Evolutionary conservation across 2,888 invertebrate species (phyloP), one percentile per base, ranked within the genome.

Genomic region (Noctua fimbriata): DNA sequence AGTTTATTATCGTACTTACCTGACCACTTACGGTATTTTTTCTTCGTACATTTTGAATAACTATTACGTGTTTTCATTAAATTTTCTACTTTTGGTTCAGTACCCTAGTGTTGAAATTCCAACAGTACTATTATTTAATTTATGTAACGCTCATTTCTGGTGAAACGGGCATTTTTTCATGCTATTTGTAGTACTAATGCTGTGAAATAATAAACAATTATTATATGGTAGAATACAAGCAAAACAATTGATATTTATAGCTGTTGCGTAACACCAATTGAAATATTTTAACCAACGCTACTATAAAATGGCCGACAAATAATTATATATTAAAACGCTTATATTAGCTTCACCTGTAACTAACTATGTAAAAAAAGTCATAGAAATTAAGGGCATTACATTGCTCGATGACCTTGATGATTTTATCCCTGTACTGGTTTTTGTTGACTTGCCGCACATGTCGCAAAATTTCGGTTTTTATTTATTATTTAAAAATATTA

Each of bases 1-100:
- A 28, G 24, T 71, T 70, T 76, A 65, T 70, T 69, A 58, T 65
- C 32, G 47, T 16, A 67, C 1, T 28, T 52, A 75, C 24, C 36
- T 49, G 14, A 14, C 58, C 14, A 5, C 21, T 44, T 55, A 36
- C 16, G 14, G 32, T 9, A 44, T 66, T 21, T 74, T 10, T 16
- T 2, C 7, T 69, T 21, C 4, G 3, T 41, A 36, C 4, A 52
- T 52, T 18, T 41, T 41, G 9, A 36, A 24, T 65, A 18, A 73
- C 18, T 52, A 24, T 52, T 24, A 24, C 21, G 24, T 52, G 24
- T 14, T n/a, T n/a, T n/a, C 5, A 58, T 63, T 18, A 7, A 18
- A 3, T 63, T 28, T 18, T 28, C 60, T 18, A 18, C 32, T 18
- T 28, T 7, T 32, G 16, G 28, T 7, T 28, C 9, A 32, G 16